Conservation (phyloP, 2,113 vertebrate species). For the Phrynosoma blainvillii region DNA sequence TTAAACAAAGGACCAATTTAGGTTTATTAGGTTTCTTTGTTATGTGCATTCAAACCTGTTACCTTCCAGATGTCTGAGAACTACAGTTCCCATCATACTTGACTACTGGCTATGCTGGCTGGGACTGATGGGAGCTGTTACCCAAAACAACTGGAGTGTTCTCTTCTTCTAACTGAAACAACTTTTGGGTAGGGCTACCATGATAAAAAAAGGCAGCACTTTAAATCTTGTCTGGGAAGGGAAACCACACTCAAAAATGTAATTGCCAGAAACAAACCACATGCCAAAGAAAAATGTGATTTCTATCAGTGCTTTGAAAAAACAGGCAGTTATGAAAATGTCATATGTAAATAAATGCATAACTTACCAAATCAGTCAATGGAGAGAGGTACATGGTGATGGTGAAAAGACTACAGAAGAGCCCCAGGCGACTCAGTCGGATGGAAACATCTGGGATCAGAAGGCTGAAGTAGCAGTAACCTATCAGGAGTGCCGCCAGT, state of each 20-base stretch:
- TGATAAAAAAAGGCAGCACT: neutral
- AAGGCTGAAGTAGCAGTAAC: conserved; percentile 83
- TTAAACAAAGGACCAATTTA: no score
- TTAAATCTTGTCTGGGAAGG: neutral
- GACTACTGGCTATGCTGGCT: no score
- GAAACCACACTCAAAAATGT: neutral
- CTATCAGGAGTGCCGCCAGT: conserved; percentile 67
- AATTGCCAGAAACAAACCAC: neutral
- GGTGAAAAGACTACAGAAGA: conserved; percentile 90
- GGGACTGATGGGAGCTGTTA: no score
- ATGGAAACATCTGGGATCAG: conserved; percentile 62
- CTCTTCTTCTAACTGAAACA: neutral
- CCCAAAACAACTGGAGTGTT: no score
- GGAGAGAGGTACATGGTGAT: conserved; percentile 96
- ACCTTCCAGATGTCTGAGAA: no score
- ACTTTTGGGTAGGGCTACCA: neutral
- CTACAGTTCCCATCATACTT: no score
- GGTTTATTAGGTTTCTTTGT: no score
- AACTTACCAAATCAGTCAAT: conserved; percentile 85
- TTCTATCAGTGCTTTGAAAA: neutral
- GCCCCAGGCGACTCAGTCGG: conserved; percentile 81
- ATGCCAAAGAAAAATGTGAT: neutral
- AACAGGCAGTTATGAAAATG: neutral
- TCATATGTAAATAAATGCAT: neutral
- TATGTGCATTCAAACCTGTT: no score